Evolutionary conservation across 2,888 invertebrate genomes (phyloP).

Genomic region (Apocheima hispidaria): DNA sequence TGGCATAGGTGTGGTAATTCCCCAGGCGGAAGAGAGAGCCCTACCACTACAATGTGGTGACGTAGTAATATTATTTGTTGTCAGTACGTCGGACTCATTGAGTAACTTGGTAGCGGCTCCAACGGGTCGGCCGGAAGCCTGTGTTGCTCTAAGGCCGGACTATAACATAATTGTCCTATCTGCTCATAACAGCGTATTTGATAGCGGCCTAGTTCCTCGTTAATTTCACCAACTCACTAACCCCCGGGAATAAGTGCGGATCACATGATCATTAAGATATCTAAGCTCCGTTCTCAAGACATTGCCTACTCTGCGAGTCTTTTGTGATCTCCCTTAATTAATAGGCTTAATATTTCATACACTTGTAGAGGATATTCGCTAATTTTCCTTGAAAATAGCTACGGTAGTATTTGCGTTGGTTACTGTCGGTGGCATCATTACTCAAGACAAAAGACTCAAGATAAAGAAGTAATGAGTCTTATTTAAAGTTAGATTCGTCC

Average conservation of each 20-base stretch:
- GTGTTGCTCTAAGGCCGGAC: too few species aligned
- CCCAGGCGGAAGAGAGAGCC: too few species aligned
- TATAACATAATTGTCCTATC: not conserved
- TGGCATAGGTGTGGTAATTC: too few species aligned
- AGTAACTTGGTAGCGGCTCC: too few species aligned
- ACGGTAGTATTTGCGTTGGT: slow-evolving; percentile 51
- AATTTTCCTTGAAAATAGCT: slow-evolving; percentile 59
- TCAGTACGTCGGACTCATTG: too few species aligned
- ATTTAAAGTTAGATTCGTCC: not conserved
- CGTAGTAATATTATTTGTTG: too few species aligned
- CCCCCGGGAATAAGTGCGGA: slow-evolving; percentile 35
- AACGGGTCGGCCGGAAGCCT: too few species aligned
- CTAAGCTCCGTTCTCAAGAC: slow-evolving; percentile 33
- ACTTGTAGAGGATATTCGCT: slow-evolving; percentile 63
- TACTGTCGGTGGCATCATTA: slow-evolving; percentile 60
- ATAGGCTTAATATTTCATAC: slow-evolving; percentile 44
- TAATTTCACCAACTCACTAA: slow-evolving; percentile 28
- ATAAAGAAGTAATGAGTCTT: slow-evolving; percentile 57
- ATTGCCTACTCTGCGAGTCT: slow-evolving; percentile 34
- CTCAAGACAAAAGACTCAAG: slow-evolving; percentile 68
- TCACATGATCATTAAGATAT: slow-evolving; percentile 37
- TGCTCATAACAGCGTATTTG: slow-evolving; percentile 7
- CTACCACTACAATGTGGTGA: too few species aligned
- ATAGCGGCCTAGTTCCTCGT: slow-evolving; percentile 15
- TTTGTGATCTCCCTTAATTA: slow-evolving; percentile 40